Evolutionary conservation across 2,888 invertebrate species (phyloP).

Genomic region (Lasioglossum zephyrum): DNA sequence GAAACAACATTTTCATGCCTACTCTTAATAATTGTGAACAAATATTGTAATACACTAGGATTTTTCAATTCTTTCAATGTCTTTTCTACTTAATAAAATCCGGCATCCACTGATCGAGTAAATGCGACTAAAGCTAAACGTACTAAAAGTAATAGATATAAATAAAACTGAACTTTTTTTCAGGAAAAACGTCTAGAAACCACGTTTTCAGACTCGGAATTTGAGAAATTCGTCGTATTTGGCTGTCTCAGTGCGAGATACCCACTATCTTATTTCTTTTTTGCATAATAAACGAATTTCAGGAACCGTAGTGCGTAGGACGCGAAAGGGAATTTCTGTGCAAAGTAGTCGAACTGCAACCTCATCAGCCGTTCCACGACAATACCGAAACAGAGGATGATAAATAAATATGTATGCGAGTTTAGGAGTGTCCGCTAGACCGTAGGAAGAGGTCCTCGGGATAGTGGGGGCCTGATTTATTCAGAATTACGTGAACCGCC

Average conservation of each 20-base stretch:
- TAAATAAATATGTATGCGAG: conserved; percentile 36
- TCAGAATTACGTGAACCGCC: conserved; percentile 78
- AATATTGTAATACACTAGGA: no score
- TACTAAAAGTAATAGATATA: no score
- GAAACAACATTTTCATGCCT: no score
- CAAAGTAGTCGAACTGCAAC: conserved; percentile 2
- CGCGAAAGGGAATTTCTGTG: neutral
- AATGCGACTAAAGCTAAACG: no score
- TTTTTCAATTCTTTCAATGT: no score
- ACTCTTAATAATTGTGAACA: no score
- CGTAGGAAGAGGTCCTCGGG: conserved; percentile 66
- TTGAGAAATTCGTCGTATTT: neutral
- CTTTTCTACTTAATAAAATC: no score
- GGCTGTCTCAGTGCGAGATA: neutral
- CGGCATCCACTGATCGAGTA: no score
- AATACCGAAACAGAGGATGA: neutral
- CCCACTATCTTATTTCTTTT: neutral
- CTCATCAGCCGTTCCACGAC: neutral
- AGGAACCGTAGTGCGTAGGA: neutral
- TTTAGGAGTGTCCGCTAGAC: conserved; percentile 58
- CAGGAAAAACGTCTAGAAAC: neutral
- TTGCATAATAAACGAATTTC: neutral
- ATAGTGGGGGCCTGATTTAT: conserved; percentile 80
- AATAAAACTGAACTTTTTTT: no score
- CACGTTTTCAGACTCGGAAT: neutral